A percentile compares a stretch with the other conserved stretches of the same genome.
Conservation (phyloP, 2,113 vertebrate genomes). For the Salvelinus fontinalis region DNA sequence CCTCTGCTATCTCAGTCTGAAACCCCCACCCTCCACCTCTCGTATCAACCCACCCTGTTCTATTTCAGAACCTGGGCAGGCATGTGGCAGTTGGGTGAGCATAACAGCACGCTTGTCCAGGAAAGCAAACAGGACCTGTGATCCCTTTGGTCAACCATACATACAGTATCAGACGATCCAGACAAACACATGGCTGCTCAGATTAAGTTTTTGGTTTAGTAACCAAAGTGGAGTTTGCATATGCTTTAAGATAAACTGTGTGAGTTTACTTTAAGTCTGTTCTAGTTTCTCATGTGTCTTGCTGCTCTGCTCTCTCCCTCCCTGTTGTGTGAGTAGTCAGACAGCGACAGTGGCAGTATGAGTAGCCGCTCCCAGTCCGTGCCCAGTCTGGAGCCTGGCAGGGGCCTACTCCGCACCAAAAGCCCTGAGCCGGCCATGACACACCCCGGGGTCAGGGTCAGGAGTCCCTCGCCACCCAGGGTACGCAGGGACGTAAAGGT, state of each 20-base stretch:
- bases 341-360: conserved; percentile 55
- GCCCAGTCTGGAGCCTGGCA: conserved; percentile 68
- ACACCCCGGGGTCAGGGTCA: conserved; percentile 35
- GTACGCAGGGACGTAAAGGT: conserved; percentile 46
- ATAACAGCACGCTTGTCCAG: not conserved
- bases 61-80: conserved; percentile 9
- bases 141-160: not conserved
- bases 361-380: conserved; percentile 68
- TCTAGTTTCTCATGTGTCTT: conserved; percentile 24
- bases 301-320: conserved; percentile 43
- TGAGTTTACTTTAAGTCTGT: not conserved
- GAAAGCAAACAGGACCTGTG: not conserved
- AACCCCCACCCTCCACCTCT: not conserved
- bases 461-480: conserved; percentile 71
- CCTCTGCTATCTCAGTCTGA: conserved; percentile 6
- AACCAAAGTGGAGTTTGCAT: too few species aligned
- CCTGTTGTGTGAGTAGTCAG: conserved; percentile 60
- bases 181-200: too few species aligned
- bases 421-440: conserved; percentile 53
- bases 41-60: not conserved
- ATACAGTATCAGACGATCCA: not conserved
- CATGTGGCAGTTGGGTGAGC: conserved; percentile 4
- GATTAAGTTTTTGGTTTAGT: too few species aligned
- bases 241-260: too few species aligned
- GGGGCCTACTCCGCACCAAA: conserved; percentile 60